Evolutionary conservation across 2,888 invertebrate species (phyloP).

Genomic region (Ryuthela nishihirai): DNA sequence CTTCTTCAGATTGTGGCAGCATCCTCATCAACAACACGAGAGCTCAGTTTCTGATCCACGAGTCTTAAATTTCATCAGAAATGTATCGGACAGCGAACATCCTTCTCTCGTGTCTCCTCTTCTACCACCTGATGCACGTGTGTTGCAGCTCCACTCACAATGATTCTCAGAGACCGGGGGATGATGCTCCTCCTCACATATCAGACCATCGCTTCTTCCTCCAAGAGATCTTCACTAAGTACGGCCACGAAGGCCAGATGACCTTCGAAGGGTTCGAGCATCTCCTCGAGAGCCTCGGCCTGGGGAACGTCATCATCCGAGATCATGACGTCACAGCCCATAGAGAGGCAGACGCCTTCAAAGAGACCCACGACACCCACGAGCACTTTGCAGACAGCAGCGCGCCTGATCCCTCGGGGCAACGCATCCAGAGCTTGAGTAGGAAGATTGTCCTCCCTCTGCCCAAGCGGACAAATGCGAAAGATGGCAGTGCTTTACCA

Average conservation of each 20-base stretch:
- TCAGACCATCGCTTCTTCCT: slow-evolving; percentile 34
- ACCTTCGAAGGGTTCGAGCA: slow-evolving; percentile 66
- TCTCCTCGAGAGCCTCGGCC: slow-evolving; percentile 61
- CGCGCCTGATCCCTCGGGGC: neutral
- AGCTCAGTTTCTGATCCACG: too few relatives aligned
- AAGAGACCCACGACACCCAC: slow-evolving; percentile 55
- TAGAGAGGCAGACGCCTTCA: slow-evolving; percentile 56
- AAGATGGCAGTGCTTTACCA: too few relatives aligned
- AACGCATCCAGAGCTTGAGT: too few relatives aligned
- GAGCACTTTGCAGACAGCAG: slow-evolving; percentile 16
- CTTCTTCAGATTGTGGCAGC: too few relatives aligned
- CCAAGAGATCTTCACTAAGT: slow-evolving; percentile 55
- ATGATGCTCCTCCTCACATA: neutral
- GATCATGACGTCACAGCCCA: slow-evolving; percentile 54
- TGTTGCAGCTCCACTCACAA: too few relatives aligned
- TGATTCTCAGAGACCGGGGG: neutral
- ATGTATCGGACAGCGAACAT: too few relatives aligned
- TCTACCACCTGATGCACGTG: too few relatives aligned
- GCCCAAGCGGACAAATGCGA: too few relatives aligned
- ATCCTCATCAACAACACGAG: too few relatives aligned
- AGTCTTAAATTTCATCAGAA: too few relatives aligned
- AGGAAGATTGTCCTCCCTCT: too few relatives aligned
- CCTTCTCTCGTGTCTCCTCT: too few relatives aligned
- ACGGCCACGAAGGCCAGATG: slow-evolving; percentile 58
- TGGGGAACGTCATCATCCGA: slow-evolving; percentile 62